Evolutionary conservation across 2,888 invertebrate species (phyloP).

Genomic region (Rhagonycha lutea): DNA sequence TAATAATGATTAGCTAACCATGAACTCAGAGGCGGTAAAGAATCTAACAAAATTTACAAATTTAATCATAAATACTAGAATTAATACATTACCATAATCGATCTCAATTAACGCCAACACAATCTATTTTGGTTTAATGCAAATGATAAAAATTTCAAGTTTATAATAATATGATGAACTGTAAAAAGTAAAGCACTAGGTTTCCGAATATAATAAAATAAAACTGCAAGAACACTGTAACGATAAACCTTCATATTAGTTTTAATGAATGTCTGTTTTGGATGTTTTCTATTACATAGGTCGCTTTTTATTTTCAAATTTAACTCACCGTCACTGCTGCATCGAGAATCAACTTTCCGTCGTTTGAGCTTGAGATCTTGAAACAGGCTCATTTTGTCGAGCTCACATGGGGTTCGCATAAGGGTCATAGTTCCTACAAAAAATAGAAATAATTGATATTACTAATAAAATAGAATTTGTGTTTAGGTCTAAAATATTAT

Average conservation of each 20-base stretch:
- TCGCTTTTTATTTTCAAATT: background rate
- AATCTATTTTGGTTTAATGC: background rate
- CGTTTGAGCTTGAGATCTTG: slow-evolving; percentile 98
- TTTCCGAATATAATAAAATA: background rate
- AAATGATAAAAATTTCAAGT: background rate
- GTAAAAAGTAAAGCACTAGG: background rate
- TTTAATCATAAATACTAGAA: background rate
- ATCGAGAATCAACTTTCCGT: slow-evolving; percentile 95
- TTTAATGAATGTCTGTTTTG: slow-evolving; percentile 4
- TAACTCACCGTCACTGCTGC: slow-evolving; percentile 89
- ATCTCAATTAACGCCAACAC: slow-evolving; percentile 1
- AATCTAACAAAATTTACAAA: background rate
- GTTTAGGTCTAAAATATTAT: background rate
- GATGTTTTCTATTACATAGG: slow-evolving; percentile 1
- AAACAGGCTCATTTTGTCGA: slow-evolving; percentile 98
- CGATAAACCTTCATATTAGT: slow-evolving; percentile 1
- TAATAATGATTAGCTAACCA: background rate
- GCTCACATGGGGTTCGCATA: slow-evolving; percentile 96
- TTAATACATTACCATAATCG: background rate
- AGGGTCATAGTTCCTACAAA: slow-evolving; percentile 94
- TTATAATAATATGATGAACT: background rate
- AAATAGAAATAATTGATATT: background rate
- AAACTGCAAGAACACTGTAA: slow-evolving; percentile 1
- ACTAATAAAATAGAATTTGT: background rate
- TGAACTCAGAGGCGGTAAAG: background rate